Evolutionary conservation across 2,113 vertebrate genomes (phyloP).

Genomic region (Donacobius atricapilla): DNA sequence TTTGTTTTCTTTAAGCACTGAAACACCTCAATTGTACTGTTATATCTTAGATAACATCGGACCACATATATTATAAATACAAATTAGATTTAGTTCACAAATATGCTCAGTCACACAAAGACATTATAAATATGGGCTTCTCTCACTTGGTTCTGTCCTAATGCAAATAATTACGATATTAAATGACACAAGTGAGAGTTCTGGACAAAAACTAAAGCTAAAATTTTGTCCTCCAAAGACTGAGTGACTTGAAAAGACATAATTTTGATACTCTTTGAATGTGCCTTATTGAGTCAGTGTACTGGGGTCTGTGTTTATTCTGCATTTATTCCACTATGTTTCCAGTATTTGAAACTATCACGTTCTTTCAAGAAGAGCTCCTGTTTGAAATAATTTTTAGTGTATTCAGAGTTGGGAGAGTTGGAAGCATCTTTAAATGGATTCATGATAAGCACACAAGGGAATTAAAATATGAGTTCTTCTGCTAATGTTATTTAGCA

Average conservation of each 20-base stretch:
- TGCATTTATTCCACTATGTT: neutral
- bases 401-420: neutral
- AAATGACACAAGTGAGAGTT: neutral
- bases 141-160: neutral
- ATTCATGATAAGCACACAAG: neutral
- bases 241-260: neutral
- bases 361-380: neutral
- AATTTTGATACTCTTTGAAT: neutral
- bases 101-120: neutral
- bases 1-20: neutral
- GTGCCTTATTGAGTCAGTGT: neutral
- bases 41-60: neutral
- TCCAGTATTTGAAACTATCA: neutral
- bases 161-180: neutral
- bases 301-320: neutral
- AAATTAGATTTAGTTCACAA: neutral
- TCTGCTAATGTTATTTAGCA: constrained; percentile 14
- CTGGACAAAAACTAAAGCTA: neutral
- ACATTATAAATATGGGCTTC: neutral
- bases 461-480: neutral
- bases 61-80: neutral
- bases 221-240: neutral
- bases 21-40: neutral
- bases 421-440: constrained; percentile 2
- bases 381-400: neutral